A percentile compares a stretch with the other conserved stretches of the same genome.
phyloP scores from a whole-genome alignment of 1,140 invertebrate genomes.

The Camponotus floridanus region DNA sequence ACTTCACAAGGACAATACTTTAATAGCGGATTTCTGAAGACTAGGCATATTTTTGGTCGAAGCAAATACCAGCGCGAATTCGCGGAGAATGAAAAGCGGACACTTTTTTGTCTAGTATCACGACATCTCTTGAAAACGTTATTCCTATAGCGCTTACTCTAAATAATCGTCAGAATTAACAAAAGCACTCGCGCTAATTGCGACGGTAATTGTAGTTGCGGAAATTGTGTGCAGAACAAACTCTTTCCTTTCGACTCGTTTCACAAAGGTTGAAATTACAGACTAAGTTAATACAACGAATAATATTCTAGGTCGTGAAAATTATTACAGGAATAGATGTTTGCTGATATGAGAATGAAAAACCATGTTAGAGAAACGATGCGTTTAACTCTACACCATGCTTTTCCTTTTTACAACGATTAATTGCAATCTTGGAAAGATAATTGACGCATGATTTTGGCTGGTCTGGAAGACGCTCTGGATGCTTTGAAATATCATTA shows the following conservation, averaged over 20 bases:
- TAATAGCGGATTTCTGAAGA: not conserved
- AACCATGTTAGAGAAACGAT: not conserved
- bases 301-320: conserved; percentile 14
- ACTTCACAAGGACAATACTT: not conserved
- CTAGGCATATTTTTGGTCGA: not conserved
- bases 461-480: too few species aligned
- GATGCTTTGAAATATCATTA: too few species aligned
- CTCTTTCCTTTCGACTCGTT: not conserved
- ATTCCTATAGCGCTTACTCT: not conserved
- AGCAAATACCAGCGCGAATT: not conserved
- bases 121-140: conserved; percentile 16
- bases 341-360: conserved; percentile 41
- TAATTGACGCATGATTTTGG: not conserved
- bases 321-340: conserved; percentile 30
- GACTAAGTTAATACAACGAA: conserved; percentile 24
- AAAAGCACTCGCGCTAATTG: conserved; percentile 50
- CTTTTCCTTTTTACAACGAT: conserved; percentile 11
- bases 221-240: conserved; percentile 37
- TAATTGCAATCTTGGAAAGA: conserved; percentile 18
- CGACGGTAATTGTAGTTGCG: conserved; percentile 51
- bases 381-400: not conserved
- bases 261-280: conserved; percentile 47
- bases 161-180: conserved; percentile 54
- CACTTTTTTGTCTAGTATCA: not conserved
- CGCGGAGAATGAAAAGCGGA: not conserved